Base-by-base conservation (phyloP, 2,797 vertebrate species). In the Pyrocephalus nanus region DNA sequence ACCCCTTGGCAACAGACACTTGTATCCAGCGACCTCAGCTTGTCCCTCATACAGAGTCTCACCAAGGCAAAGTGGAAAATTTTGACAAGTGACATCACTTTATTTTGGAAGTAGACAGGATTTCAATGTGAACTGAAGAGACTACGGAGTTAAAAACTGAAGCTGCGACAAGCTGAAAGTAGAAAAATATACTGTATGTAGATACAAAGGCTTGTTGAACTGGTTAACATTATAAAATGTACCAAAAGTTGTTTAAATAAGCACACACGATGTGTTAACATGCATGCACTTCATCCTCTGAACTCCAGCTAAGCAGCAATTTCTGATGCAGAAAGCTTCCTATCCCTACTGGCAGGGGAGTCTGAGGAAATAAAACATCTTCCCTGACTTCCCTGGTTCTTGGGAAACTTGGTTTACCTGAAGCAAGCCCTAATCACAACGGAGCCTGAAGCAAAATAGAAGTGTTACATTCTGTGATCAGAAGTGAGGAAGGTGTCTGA, bases 261-360 rank as follows among this genome's bases (percentile, higher is more conserved):
- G 92, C 70, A 92, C 34, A 4, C 51, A 64, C 40, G 27, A 20
- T 82, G 86, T 86, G 73, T 86, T 88, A 58, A 83, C 14, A 6
- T n/a, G 40, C 89, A 79, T 78, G 92, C 53, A 58, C 14, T 65
- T 85, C 32, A 43, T 73, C 71, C 74, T 93, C n/a, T 57, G 64
- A 95, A 82, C 18, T 84, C 79, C 53, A 87, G 88, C 92, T 61
- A 89, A 74, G 86, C 80, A 51, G 67, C 62, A 60, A 58, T 79
- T 95, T 88, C 94, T 95, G 94, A 96, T 93, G 92, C 92, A 95
- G 95, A 96, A 96, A 91, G 88, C 89, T 90, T 93, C 73, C 88
- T 76, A 34, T 55, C 64, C 62, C 80, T 87, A 20, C 1, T 29
- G 67, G 42, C 38, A 78, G 72, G 60, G 64, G 38, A 78, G 53